Base-by-base conservation (phyloP, 1,140 invertebrate species). In the Bombus huntii region DNA sequence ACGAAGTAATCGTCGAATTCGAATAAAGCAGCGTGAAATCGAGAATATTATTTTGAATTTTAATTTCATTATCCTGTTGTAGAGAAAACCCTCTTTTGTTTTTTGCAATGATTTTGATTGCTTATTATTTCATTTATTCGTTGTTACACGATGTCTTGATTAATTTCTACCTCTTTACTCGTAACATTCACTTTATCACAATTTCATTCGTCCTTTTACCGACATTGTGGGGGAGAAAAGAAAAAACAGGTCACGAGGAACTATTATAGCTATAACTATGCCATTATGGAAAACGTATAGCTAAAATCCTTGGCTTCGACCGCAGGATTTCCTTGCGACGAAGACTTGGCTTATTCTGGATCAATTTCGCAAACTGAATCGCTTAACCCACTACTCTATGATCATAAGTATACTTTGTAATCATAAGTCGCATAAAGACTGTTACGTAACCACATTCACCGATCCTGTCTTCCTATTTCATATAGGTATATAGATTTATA, bases 281-380 rank as follows among this genome's bases (percentile, higher is more conserved):
- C 3, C 9, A 70, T 6, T 28, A 68, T 37, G 25, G 68, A 71
- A 13, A 28, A 39, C 12, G 25, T 39, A 39, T 39, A 71, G 12
- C 68, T 71, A 28, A 37, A 71, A 71, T 39, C 68, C 68, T 71
- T 71, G 37, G 68, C 68, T 70, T 28, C 68, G 68, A 39, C 25
- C 39, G 39, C 68, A 15, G 68, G 34, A 71, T 71, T 39, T 71
- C 37, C 37, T 71, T 39, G 37, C 25, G 10, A 39, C 37, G 25
- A 37, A 39, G 68, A 71, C 25, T 71, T 71, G 68, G 25, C 68
- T 71, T 71, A 71, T 71, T 25, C 68, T 28, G 13, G 68, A 39
- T 71, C 68, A 71, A 39, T 71, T 39, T 71, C 68, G 37, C 68
- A 39, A 28, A 71, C 68, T 13, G 37, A 39, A 71, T 71, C 37